phyloP scores from a whole-genome alignment of 2,113 vertebrate species.

The human region GRCh38 chrX:101764501-101765000 shows the following conservation, averaged over 20 bases:
- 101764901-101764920: not conserved
- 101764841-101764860: not conserved
- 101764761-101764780: not conserved
- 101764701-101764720: not conserved
- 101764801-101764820: not conserved
- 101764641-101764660: not conserved
- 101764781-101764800: not conserved
- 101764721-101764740: not conserved
- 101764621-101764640: not conserved
- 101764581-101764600: not conserved
- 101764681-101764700: not conserved
- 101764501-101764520: not conserved
- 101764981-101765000: not conserved
- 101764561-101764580: not conserved
- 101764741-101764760: not conserved
- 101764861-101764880: not conserved
- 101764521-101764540: not conserved
- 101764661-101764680: not conserved
- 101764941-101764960: conserved; percentile 14
- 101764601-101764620: not conserved
- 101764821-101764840: not conserved
- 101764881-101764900: not conserved
- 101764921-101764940: not conserved
- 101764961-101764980: not conserved
- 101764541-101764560: not conserved